Evolutionary conservation across 2,888 invertebrate genomes (phyloP), one percentile per base, ranked within the genome.

Genomic region (Orthosia gracilis): DNA sequence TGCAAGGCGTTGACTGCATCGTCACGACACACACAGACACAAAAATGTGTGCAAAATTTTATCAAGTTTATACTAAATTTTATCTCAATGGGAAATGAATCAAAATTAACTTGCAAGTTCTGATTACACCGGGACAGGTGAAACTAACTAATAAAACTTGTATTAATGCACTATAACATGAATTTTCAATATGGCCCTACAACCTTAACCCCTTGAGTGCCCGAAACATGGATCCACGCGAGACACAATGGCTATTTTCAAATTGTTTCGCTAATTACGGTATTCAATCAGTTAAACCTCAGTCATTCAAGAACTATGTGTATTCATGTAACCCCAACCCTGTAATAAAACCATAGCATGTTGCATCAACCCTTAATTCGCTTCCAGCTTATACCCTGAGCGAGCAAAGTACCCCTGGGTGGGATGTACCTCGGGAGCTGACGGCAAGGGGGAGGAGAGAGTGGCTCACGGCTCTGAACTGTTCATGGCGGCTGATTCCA

Each of bases 351-450:
- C 55, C 85, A 85, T 69, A 85, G 86, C 86, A 86, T 86, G 86
- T 86, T 79, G 86, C 87, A 85, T 87, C 80, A 79, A 67, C 79
- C 82, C 78, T 68, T 59, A 26, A 69, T 83, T 78, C 73, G 84
- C 82, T 94, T 93, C 82, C 96, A 96, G 96, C 94, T 97, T 99
- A 87, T 97, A 98, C 95, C 99, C 99, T 73, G 98, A 98, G 94
- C 97, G 98, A 90, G 98, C 98, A 89, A 99, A 98, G 93, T 99
- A 99, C 95, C 98, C 98, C 1, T 99, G 99, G 99, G 98, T 99
- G 80, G 99, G 99, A 71, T 94, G 95, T 82, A 94, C 93, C 80
- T 87, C 87, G 7, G 88, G 84, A 45, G 84, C 87, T 31, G 91
- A 91, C 63, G 94, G 93, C 55, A 93, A 93, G 82, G 89, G 88